Evolutionary conservation across 2,797 vertebrate genomes (phyloP).

Genomic region (Melopsittacus undulatus): DNA sequence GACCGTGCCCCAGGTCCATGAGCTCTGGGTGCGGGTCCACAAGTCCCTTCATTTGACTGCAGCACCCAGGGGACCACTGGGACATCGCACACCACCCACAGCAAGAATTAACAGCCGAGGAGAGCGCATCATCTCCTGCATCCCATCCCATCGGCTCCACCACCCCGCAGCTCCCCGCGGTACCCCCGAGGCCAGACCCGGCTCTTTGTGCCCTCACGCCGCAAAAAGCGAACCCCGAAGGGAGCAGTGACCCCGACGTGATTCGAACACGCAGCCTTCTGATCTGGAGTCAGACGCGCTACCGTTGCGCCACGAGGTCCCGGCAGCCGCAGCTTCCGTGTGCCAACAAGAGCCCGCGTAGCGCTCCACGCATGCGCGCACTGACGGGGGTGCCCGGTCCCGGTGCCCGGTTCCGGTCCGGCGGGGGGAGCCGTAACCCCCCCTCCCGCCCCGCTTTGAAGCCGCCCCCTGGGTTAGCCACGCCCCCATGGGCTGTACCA

Average conservation of each 20-base stretch:
- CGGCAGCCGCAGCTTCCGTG: rapidly evolving
- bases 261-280: conserved; percentile 76
- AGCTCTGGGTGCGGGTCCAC: neutral
- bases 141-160: too few species aligned
- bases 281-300: conserved; percentile 76
- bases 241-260: conserved; percentile 59
- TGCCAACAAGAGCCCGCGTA: neutral
- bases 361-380: neutral
- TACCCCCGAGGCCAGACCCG: rapidly evolving
- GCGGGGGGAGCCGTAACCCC: too few species aligned
- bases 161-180: rapidly evolving
- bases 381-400: neutral
- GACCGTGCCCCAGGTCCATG: neutral
- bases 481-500: neutral
- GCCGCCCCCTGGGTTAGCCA: neutral
- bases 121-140: neutral
- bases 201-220: rapidly evolving
- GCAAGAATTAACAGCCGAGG: rapidly evolving
- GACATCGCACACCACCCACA: neutral
- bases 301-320: conserved; percentile 74
- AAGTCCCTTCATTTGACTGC: neutral
- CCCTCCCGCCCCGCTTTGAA: too few species aligned
- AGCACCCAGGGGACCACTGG: neutral
- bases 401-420: too few species aligned
- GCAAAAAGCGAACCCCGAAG: rapidly evolving